phyloP scores from a whole-genome alignment of 1,140 invertebrate species.

The Zaprionus africanus region DNA sequence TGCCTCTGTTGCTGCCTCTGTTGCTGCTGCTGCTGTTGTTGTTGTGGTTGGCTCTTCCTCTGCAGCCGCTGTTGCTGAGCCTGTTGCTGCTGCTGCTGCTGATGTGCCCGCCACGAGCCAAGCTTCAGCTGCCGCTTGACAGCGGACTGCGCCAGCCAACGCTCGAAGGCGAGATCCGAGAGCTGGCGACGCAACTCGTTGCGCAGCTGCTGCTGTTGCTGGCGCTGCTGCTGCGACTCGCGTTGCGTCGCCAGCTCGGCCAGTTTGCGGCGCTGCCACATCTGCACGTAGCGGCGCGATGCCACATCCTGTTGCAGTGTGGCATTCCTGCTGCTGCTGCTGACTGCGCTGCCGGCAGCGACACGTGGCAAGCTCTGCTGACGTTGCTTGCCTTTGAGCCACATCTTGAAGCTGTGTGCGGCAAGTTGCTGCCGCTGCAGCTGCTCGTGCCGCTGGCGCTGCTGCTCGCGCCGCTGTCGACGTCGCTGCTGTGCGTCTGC shows the following conservation, averaged over 20 bases:
- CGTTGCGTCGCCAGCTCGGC: slow-evolving; percentile 2
- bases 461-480: neutral
- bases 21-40: no score
- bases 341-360: neutral
- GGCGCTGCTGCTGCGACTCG: slow-evolving; percentile 2
- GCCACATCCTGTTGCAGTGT: neutral
- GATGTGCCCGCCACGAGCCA: neutral
- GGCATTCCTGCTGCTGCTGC: no score
- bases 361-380: neutral
- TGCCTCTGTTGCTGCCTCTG: no score
- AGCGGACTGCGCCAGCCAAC: slow-evolving; percentile 30
- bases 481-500: slow-evolving; percentile 10
- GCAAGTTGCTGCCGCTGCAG: slow-evolving; percentile 26
- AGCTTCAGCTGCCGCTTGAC: neutral
- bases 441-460: slow-evolving; percentile 11
- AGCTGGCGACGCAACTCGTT: slow-evolving; percentile 19
- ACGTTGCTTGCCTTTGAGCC: neutral
- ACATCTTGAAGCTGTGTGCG: slow-evolving; percentile 3
- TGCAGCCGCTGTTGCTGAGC: no score
- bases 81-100: neutral
- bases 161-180: slow-evolving; percentile 39
- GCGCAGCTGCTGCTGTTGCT: neutral
- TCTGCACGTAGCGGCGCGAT: neutral
- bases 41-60: no score
- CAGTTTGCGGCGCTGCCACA: slow-evolving; percentile 20